These are phyloP conservation scores for Fregetta grallaria DNA, from an alignment of 2,113 vertebrate genomes.

Conservation along the genomic window DNA sequence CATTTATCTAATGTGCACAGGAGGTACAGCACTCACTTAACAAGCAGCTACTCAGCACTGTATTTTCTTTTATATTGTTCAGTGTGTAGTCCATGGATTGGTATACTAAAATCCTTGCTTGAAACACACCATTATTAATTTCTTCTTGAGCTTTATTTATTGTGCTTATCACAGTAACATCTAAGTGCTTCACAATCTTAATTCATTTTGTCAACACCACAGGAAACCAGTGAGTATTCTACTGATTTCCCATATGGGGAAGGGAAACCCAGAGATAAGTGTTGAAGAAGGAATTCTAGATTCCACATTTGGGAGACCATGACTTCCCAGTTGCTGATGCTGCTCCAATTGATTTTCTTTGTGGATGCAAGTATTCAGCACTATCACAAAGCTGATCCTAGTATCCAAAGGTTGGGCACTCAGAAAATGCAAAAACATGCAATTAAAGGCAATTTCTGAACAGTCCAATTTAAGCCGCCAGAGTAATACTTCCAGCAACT, in stretches of 20 bases:
- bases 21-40: not conserved
- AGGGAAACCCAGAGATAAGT: not conserved
- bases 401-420: not conserved
- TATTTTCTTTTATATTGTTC: not conserved
- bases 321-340: not conserved
- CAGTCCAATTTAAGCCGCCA: not conserved
- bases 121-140: not conserved
- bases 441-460: conserved; percentile 10
- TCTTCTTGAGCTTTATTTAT: not conserved
- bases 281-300: not conserved
- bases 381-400: not conserved
- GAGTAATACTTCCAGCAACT: not conserved
- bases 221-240: not conserved
- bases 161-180: not conserved
- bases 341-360: not conserved
- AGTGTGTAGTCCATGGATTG: not conserved
- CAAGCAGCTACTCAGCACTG: not conserved
- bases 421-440: not conserved
- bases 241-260: not conserved
- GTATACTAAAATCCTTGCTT: not conserved
- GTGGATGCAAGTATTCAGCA: not conserved
- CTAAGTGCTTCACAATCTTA: not conserved
- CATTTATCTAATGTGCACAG: not conserved
- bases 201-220: not conserved
- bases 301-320: not conserved